A percentile compares a stretch with the other conserved stretches of the same genome.
Evolutionary conservation across 2,113 vertebrate genomes (phyloP).

Genomic region (Sinocyclocheilus anshuiensis): DNA sequence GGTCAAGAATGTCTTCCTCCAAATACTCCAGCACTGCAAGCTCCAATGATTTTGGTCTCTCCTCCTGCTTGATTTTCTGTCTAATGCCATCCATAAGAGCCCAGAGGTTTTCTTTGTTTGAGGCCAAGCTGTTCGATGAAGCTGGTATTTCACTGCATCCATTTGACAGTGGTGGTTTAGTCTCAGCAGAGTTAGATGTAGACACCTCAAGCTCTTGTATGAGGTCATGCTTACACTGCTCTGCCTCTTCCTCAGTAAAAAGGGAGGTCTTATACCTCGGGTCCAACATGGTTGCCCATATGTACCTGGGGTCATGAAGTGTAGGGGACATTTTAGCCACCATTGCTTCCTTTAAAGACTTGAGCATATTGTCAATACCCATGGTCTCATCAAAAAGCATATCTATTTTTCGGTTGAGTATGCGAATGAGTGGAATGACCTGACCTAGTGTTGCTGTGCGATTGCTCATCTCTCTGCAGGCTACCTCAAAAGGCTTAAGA

Average conservation of each 20-base stretch:
- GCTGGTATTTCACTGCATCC: slow-evolving; percentile 76
- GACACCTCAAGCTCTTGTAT: slow-evolving; percentile 90
- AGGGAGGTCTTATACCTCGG: slow-evolving; percentile 94
- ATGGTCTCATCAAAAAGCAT: slow-evolving; percentile 94
- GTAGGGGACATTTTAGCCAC: slow-evolving; percentile 86
- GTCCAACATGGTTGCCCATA: slow-evolving; percentile 94
- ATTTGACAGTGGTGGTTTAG: slow-evolving; percentile 75
- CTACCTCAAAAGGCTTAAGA: slow-evolving; percentile 91
- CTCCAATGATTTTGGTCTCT: slow-evolving; percentile 84
- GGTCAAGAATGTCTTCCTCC: slow-evolving; percentile 96
- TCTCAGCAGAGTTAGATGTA: slow-evolving; percentile 86
- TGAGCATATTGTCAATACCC: slow-evolving; percentile 97
- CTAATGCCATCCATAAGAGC: slow-evolving; percentile 88
- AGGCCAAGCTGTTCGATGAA: slow-evolving; percentile 70
- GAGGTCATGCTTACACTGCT: slow-evolving; percentile 91
- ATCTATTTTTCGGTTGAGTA: slow-evolving; percentile 92
- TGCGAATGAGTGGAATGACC: slow-evolving; percentile 96
- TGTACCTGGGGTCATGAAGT: slow-evolving; percentile 87
- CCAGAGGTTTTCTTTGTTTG: slow-evolving; percentile 87
- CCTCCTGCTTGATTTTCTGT: slow-evolving; percentile 82
- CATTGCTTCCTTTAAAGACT: slow-evolving; percentile 91
- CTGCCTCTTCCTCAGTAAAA: slow-evolving; percentile 93
- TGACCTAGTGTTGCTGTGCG: slow-evolving; percentile 90
- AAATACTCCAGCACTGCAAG: slow-evolving; percentile 91
- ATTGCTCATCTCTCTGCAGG: slow-evolving; percentile 90